Conservation (phyloP, 1,140 invertebrate species). For the Augochlora pura region DNA sequence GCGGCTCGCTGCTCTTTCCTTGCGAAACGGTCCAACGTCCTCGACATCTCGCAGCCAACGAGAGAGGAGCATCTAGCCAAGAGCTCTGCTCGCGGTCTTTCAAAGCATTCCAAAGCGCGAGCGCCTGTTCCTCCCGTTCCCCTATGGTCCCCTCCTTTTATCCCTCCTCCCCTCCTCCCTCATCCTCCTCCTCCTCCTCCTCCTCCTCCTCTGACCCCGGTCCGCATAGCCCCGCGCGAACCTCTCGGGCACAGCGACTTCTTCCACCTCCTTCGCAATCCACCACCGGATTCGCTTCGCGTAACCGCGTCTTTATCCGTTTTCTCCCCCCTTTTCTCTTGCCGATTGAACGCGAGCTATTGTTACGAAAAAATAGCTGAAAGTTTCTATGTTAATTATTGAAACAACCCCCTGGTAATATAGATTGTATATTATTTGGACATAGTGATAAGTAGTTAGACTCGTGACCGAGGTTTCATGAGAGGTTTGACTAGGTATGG, state of each 20-base stretch:
- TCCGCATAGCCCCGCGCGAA: too few relatives aligned
- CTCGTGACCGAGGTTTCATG: too few relatives aligned
- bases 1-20: constrained; percentile 57
- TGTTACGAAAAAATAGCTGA: too few relatives aligned
- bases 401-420: too few relatives aligned
- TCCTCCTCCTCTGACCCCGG: too few relatives aligned
- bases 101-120: constrained; percentile 80
- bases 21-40: constrained; percentile 72
- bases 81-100: constrained; percentile 77
- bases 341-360: constrained; percentile 54
- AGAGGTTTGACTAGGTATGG: too few relatives aligned
- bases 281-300: constrained; percentile 60
- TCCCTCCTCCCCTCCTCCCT: constrained; percentile 33
- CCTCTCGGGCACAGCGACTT: too few relatives aligned
- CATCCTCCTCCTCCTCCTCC: background rate
- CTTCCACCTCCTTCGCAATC: background rate
- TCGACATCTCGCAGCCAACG: constrained; percentile 69
- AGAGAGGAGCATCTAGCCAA: constrained; percentile 55
- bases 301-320: constrained; percentile 68
- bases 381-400: too few relatives aligned
- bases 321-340: constrained; percentile 68
- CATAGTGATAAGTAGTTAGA: too few relatives aligned
- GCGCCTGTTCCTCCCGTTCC: constrained; percentile 71
- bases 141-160: constrained; percentile 58
- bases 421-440: too few relatives aligned